Evolutionary conservation across 2,113 vertebrate species (phyloP), one percentile per base, ranked within the genome.

Genomic region (Perca flavescens): DNA sequence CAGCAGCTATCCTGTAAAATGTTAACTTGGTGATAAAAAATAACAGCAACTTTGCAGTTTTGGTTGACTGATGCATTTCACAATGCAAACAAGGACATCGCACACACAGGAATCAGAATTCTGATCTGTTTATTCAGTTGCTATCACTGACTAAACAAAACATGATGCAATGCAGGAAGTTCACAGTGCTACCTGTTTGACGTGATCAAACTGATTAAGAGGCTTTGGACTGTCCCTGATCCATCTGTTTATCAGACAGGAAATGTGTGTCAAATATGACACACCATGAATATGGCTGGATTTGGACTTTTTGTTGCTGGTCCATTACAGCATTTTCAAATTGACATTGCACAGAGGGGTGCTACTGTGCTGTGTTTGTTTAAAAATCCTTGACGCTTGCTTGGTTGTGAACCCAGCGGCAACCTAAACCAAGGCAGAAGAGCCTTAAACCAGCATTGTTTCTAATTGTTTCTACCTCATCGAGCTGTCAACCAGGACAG

Each of bases 101-200:
- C 9, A 64, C 70, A 73, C 10, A n/a, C 56, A 61, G 22, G 17
- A n/a, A n/a, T 54, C 28, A 5, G 28, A 17, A 76, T 52, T 69
- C 49, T 46, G 28, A 58, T 36, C 49, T 64, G 73, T 64, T 70
- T 74, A 13, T 14, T 47, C 13, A 64, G 80, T n/a, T 5, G 9
- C 43, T 74, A 57, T 65, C 74, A 47, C 25, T 74, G 43, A 62
- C 0, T 25, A 74, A 65, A 74, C 65, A 52, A 22, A 66, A 14
- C 40, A 58, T 65, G 75, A 74, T n/a, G 75, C 22, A 75, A 71
- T n/a, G 0, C 66, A 11, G 58, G 17, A 52, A 25, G 16, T 64
- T 63, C 40, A 46, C 28, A 34, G 28, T 1, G 21, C 36, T 13
- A 4, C 0, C 0, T n/a, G 36, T 25, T 66, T 73, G 4, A 4